Percentiles rank a stretch among this genome's conserved stretches.
phyloP scores from a whole-genome alignment of 2,113 vertebrate species.

The Trematocara stigmaticum region DNA sequence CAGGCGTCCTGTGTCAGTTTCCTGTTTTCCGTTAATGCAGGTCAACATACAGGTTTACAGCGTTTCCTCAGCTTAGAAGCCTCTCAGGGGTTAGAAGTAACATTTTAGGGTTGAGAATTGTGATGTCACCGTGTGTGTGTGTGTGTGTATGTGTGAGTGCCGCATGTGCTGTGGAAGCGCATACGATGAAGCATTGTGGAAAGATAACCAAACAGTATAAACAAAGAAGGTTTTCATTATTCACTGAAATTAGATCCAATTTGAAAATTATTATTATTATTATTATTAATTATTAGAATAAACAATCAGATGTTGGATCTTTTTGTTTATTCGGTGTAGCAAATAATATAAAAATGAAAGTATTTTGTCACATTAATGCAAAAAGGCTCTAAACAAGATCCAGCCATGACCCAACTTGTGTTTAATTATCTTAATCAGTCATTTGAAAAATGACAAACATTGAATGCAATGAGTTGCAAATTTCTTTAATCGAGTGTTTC shows the following conservation, averaged over 20 bases:
- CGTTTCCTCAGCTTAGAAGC: conserved; percentile 40
- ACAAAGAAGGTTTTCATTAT: neutral
- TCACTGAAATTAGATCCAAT: neutral
- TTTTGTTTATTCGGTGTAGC: neutral
- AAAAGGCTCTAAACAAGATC: neutral
- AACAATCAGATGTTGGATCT: neutral
- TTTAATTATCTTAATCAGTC: neutral
- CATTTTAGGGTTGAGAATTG: neutral
- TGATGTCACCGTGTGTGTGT: neutral
- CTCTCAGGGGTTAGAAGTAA: conserved; percentile 17
- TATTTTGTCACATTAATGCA: neutral
- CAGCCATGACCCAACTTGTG: neutral
- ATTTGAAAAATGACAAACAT: neutral
- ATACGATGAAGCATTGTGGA: neutral
- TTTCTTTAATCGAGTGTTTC: neutral
- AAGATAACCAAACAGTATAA: neutral
- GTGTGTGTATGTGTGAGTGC: neutral
- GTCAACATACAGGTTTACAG: conserved; percentile 62
- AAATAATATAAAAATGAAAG: neutral
- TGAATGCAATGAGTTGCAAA: neutral
- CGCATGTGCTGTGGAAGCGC: neutral
- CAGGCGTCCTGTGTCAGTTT: conserved; percentile 58
- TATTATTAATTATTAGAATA: neutral
- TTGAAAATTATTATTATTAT: neutral
- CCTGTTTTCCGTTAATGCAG: conserved; percentile 61